Base-by-base conservation (phyloP, 1,140 invertebrate genomes). In the Heliconius nattereri region DNA sequence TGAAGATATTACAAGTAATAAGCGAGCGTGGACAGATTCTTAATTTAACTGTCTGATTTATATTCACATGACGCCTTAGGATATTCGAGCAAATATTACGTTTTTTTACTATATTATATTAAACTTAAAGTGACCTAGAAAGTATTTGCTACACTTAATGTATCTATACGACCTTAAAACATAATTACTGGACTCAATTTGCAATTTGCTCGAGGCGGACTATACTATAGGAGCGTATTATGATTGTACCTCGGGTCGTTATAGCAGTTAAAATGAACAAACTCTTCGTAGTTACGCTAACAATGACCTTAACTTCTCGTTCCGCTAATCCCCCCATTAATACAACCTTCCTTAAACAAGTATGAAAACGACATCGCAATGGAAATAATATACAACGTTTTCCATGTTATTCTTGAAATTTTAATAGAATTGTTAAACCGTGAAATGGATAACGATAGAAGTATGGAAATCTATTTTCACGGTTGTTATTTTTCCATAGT, bases 401-500 rank as follows among this genome's bases (percentile, higher is more conserved):
- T 52, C 49, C 2, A 54, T 23, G 19, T 32, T 35, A 45, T 75
- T 3, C 2, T 32, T 9, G n/a, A 32, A 66, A 66, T 35, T 54
- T 49, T 73, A 75, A 35, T 66, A 66, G 71, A 37, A 40, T 72
- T 72, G 35, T 72, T 72, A 72, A 37, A 19, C 13, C 75, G 26
- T 23, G 23, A 71, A 76, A 76, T 66, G 20, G 19, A 60, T 52
- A 76, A 71, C 20, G 37, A 32, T 20, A 11, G 83, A 84, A 89
- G 91, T 85, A 86, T 84, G 90, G 86, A 91, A 90, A 91, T 90
- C 90, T 91, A 92, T 94, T 91, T 94, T 86, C 81, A 90, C 88
- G 80, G 85, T 91, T 92, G 87, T 92, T 92, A 26, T 94, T 93
- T 90, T 89, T 91, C 86, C 89, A 90, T 89, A 87, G 89, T 90